These are phyloP conservation scores for Neocrepidodera transversa DNA, from an alignment of 2,888 invertebrate genomes.

Conservation along the genomic window DNA sequence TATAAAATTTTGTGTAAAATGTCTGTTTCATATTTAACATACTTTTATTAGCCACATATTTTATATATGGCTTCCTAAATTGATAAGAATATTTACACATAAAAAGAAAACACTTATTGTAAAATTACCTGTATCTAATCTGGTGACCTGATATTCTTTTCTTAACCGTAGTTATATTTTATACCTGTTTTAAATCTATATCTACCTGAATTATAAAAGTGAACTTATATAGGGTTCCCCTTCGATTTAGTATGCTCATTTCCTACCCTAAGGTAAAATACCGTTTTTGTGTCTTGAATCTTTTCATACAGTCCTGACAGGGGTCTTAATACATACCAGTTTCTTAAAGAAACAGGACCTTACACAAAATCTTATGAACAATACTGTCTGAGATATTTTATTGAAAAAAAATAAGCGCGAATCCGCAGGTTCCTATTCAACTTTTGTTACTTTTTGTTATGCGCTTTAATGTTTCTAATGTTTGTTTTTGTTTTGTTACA, in stretches of 20 bases:
- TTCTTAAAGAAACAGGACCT: conserved; percentile 44
- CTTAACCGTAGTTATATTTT: conserved; percentile 36
- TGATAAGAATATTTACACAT: no score
- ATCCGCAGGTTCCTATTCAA: conserved; percentile 19
- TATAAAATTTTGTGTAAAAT: background rate
- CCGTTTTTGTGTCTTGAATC: conserved; percentile 48
- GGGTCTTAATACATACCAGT: conserved; percentile 45
- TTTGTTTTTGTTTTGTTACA: conserved; percentile 48
- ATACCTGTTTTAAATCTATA: conserved; percentile 48
- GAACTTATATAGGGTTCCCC: conserved; percentile 26
- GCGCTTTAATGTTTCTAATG: conserved; percentile 28
- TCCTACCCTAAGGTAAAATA: conserved; percentile 49
- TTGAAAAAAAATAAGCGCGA: conserved; percentile 42
- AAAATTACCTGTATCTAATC: conserved; percentile 30
- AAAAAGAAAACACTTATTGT: conserved; percentile 19
- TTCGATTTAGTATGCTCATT: conserved; percentile 41
- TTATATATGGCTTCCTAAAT: no score
- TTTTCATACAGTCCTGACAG: conserved; percentile 47
- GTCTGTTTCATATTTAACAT: no score
- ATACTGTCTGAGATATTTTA: conserved; percentile 50
- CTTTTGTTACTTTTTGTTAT: conserved; percentile 8
- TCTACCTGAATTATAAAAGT: conserved; percentile 47
- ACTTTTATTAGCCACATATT: no score
- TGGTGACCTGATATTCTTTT: conserved; percentile 12
- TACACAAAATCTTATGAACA: conserved; percentile 47